These are phyloP conservation scores for Pedicia rivosa DNA, from an alignment of 2,888 invertebrate genomes.

Conservation along the genomic window DNA sequence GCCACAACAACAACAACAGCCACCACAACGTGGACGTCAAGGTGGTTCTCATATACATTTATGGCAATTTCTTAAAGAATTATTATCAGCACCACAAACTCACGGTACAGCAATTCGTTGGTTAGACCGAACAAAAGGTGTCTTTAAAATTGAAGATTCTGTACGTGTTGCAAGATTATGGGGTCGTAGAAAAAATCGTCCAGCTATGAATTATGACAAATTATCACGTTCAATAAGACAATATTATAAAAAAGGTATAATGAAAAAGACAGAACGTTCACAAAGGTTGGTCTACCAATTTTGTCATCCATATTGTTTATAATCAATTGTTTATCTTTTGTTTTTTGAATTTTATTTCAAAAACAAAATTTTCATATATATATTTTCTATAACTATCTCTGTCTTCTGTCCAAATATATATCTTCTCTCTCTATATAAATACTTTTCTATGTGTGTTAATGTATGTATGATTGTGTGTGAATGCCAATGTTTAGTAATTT, in stretches of 20 bases:
- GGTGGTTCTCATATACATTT: conserved; percentile 88
- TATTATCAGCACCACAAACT: conserved; percentile 71
- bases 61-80: conserved; percentile 97
- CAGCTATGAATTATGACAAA: conserved; percentile 99
- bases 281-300: conserved; percentile 98
- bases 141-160: conserved; percentile 99
- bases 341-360: too few species aligned
- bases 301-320: conserved; percentile 85
- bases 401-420: too few species aligned
- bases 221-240: conserved; percentile 92
- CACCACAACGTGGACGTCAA: conserved; percentile 25
- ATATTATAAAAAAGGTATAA: conserved; percentile 98
- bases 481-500: too few species aligned
- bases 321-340: too few species aligned
- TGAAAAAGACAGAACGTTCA: conserved; percentile 97
- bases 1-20: conserved; percentile 7
- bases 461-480: too few species aligned
- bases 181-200: conserved; percentile 96
- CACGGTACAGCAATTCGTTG: conserved; percentile 94
- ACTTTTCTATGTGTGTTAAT: too few species aligned
- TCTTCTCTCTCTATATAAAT: too few species aligned
- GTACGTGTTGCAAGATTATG: conserved; percentile 93
- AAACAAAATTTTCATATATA: too few species aligned
- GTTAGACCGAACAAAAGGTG: conserved; percentile 86
- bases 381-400: too few species aligned